A percentile compares a stretch with the other conserved stretches of the same genome.
Evolutionary conservation across 1,140 invertebrate species (phyloP).

Genomic region (Leptoteleia sp.): DNA sequence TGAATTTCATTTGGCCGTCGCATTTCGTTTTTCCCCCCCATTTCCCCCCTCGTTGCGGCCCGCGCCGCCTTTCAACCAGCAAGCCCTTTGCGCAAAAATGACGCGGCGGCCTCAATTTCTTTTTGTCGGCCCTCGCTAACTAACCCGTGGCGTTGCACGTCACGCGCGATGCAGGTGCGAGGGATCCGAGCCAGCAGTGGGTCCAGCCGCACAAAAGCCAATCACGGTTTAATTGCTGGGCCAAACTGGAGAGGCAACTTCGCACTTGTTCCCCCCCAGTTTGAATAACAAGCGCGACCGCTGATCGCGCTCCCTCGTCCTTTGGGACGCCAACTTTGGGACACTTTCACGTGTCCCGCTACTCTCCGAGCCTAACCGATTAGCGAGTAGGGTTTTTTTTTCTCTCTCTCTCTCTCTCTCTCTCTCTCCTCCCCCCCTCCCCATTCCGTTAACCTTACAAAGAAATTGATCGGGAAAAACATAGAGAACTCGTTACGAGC

Average conservation of each 20-base stretch:
- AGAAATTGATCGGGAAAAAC: too few species aligned
- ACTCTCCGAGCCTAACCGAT: too few species aligned
- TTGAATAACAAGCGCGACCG: constrained; percentile 5
- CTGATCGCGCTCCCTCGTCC: too few species aligned
- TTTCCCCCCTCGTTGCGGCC: too few species aligned
- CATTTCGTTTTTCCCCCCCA: neutral
- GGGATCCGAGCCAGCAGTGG: constrained; percentile 12
- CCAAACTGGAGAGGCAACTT: constrained; percentile 10
- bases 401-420: too few species aligned
- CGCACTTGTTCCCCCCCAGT: neutral
- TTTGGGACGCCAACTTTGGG: neutral
- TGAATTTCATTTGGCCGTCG: constrained; percentile 59
- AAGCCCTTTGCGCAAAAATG: constrained; percentile 41
- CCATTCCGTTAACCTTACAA: too few species aligned
- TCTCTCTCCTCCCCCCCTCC: too few species aligned
- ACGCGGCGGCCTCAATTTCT: constrained; percentile 54
- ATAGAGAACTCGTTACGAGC: too few species aligned
- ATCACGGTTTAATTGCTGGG: constrained; percentile 35
- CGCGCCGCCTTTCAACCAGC: neutral
- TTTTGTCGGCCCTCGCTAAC: constrained; percentile 1
- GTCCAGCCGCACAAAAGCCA: constrained; percentile 30
- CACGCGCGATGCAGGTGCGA: constrained; percentile 59
- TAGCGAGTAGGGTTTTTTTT: too few species aligned
- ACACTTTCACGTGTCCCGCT: neutral
- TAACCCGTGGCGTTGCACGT: constrained; percentile 27